Conservation (phyloP, 2,797 vertebrate species). For the Poecile montanus region DNA sequence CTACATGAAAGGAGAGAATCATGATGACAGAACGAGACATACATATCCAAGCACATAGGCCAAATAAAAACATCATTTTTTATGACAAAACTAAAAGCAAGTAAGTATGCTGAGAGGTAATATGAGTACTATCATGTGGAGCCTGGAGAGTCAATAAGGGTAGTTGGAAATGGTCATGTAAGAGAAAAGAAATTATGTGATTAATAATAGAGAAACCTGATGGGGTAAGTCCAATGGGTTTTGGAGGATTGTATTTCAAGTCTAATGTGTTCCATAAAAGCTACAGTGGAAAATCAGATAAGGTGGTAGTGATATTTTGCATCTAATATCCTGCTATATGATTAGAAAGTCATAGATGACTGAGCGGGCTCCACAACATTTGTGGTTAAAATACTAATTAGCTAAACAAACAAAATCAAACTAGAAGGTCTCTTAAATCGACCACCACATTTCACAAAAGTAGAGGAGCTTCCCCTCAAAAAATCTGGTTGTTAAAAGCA, state of each 20-base stretch:
- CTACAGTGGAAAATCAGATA: constrained; percentile 3
- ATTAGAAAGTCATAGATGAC: background rate
- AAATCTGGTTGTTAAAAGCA: background rate
- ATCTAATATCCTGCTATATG: background rate
- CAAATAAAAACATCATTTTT: constrained; percentile 20
- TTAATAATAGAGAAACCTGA: background rate
- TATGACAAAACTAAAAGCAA: background rate
- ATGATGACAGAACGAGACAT: background rate
- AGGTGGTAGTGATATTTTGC: background rate
- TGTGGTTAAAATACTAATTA: background rate
- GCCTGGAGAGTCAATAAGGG: background rate
- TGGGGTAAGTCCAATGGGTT: background rate
- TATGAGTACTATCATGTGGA: background rate
- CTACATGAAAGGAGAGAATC: constrained; percentile 18
- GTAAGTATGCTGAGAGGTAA: background rate
- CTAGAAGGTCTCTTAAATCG: background rate
- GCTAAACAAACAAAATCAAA: background rate
- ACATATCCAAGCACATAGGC: background rate
- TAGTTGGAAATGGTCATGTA: background rate
- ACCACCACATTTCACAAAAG: background rate
- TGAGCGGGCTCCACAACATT: background rate
- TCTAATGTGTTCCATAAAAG: constrained; percentile 26
- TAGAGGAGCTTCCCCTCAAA: background rate
- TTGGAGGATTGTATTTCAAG: background rate
- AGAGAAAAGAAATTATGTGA: constrained; percentile 18